Percentiles rank a stretch among this genome's conserved stretches.
phyloP scores from a whole-genome alignment of 92 coral and sea anemone species.

The Porites rus region DNA sequence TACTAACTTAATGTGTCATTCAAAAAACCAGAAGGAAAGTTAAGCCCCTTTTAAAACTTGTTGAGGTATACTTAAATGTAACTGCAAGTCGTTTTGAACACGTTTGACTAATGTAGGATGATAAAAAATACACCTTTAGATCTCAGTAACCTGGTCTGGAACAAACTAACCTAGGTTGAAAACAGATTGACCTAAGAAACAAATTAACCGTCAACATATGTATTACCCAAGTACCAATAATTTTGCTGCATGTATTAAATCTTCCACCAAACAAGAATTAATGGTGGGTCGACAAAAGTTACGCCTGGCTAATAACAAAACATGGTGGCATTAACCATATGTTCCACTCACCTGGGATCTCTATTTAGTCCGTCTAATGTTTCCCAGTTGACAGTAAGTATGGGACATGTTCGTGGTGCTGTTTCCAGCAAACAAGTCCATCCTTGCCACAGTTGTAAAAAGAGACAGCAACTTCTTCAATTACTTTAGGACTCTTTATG shows the following conservation, averaged over 20 bases:
- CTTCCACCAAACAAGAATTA: no score
- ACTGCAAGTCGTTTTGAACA: no score
- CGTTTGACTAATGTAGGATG: no score
- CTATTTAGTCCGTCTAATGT: conserved; percentile 49
- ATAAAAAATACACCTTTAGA: no score
- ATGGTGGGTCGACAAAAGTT: no score
- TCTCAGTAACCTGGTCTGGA: no score
- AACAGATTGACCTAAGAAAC: no score
- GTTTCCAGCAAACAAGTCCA: conserved; percentile 53
- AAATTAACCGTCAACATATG: no score
- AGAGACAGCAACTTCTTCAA: conserved; percentile 46
- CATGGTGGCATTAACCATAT: neutral
- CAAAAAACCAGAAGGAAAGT: neutral
- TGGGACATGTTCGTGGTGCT: conserved; percentile 52
- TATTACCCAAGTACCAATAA: no score
- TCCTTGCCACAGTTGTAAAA: conserved; percentile 62
- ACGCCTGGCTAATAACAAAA: no score
- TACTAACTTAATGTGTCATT: neutral
- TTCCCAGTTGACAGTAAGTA: conserved; percentile 62
- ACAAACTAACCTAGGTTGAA: no score
- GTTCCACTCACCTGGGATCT: conserved; percentile 23
- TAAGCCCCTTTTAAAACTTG: neutral
- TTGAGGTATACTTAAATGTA: neutral
- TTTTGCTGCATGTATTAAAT: no score
- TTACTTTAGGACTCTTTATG: conserved; percentile 9